Base-by-base conservation (phyloP, 2,797 vertebrate genomes). In the Sebastes miniatus region DNA sequence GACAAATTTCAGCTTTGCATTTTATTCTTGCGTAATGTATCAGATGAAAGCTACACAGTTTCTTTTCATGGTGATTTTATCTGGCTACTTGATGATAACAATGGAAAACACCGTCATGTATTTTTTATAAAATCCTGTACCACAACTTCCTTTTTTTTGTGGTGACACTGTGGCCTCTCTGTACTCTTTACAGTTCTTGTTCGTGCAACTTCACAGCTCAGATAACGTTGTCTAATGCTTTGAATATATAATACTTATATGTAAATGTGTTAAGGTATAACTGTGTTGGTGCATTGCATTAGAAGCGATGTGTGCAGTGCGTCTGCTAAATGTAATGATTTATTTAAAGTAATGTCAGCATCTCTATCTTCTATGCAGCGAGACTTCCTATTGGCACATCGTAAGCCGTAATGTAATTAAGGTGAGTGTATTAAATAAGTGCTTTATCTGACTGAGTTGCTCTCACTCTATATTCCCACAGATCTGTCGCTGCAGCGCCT, bases 401-500 rank as follows among this genome's bases (percentile, higher is more conserved):
- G 10, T 79, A 29, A 69, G 36, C n/a, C 80, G 54, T 80, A 83
- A 80, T 77, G 59, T 85, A 77, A 87, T 89, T 76, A 84, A 76
- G 12, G 27, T 65, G 29, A 76, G 63, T 75, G 54, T 72, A 27
- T 80, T 84, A 87, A 86, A 79, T 86, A 81, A 80, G 31, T 50
- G 27, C 32, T 66, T 76, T 73, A 61, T 85, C 58, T 84, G 70
- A 83, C 70, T 64, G 54, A 68, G 25, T 57, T 58, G 36, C 25
- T 80, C 71, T 76, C 50, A 13, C 67, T 79, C 25, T 81, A 1
- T 80, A 43, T 80, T 79, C 66, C 56, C 58, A 66, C 72, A 90
- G 83, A 80, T 89, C 76, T 85, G 79, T 84, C 69, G n/a, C 77
- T 84, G 58, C 52, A 67, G 34, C 18, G 9, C 77, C 31, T 68